Evolutionary conservation across 1,140 invertebrate genomes (phyloP).

Genomic region (Eciton burchellii): DNA sequence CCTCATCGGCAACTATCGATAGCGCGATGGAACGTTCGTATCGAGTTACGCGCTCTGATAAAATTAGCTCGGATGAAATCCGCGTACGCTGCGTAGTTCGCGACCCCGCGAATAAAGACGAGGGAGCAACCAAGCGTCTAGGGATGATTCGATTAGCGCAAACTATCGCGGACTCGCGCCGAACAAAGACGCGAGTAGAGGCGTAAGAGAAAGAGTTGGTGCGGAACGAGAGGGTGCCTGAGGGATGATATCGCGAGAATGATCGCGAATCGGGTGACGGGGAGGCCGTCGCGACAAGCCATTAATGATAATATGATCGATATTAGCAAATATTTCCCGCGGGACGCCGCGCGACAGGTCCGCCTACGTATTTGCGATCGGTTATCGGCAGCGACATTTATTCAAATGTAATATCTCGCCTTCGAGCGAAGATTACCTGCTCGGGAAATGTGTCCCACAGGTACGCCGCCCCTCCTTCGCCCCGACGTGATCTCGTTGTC

Average conservation of each 20-base stretch:
- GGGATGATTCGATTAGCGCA: conserved; percentile 43
- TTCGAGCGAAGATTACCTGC: conserved; percentile 82
- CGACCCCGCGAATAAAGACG: conserved; percentile 25
- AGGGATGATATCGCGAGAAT: conserved; percentile 27
- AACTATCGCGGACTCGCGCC: conserved; percentile 43
- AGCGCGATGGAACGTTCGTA: not conserved
- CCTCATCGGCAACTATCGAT: not conserved
- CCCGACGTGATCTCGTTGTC: conserved; percentile 40
- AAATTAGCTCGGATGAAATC: conserved; percentile 2
- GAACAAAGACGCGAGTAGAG: conserved; percentile 49
- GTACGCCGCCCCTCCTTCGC: conserved; percentile 56
- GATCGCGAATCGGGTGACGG: conserved; percentile 52
- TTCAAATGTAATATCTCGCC: conserved; percentile 86
- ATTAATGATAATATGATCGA: conserved; percentile 84
- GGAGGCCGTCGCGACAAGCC: conserved; percentile 68
- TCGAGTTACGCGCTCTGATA: not conserved
- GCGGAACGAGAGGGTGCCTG: not conserved
- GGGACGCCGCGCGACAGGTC: conserved; percentile 75
- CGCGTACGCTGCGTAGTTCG: not conserved
- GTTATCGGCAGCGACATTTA: conserved; percentile 84
- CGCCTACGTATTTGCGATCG: conserved; percentile 72
- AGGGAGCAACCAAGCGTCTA: conserved; percentile 21
- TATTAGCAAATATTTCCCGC: conserved; percentile 84
- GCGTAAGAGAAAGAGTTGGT: conserved; percentile 8
- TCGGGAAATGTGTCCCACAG: conserved; percentile 83